Evolutionary conservation across 2,113 vertebrate species (phyloP), one percentile per base, ranked within the genome.

Genomic region (Propithecus coquereli): DNA sequence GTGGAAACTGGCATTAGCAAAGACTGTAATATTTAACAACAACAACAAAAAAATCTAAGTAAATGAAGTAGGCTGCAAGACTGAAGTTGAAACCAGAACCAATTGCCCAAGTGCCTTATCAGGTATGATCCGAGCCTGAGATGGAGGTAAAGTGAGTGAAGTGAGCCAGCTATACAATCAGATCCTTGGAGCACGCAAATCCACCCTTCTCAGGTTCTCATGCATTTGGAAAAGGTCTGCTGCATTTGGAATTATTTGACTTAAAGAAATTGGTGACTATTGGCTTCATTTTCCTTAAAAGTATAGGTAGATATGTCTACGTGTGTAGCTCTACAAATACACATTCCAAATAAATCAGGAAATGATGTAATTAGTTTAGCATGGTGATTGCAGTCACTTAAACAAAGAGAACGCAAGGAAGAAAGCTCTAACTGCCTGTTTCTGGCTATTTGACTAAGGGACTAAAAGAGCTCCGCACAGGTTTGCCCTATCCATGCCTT

Each of bases 261-360:
- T 96, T 85, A 37, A 43, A 96, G 87, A 90, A 66, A 66, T 1
- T 13, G 25, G 32, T 94, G 65, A 80, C 25, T 77, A 63, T 81
- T 68, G 90, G 68, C 90, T 97, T 87, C 52, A 82, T 96, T 97
- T 96, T 93, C 65, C 30, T 92, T 94, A 59, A 91, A 95, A 97
- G 94, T 87, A 54, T 27, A 91, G 66, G n/a, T 43, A 88, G 43
- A 68, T 57, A 32, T 76, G 25, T 85, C 81, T 95, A 47, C 68
- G 52, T 61, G 27, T 40, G 45, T 6, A 91, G 52, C 74, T 90
- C 50, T 63, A 82, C 77, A 82, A 91, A 92, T 65, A 85, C 34
- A 88, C 96, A 97, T 94, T 96, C 90, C 91, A 90, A 85, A 95
- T 90, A 91, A 95, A 94, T 96, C 88, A 96, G 94, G 96, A 98